Percentiles rank a stretch among this genome's conserved stretches.
Conservation (phyloP, 1,140 invertebrate species). For the Dendroctonus ponderosae region DNA sequence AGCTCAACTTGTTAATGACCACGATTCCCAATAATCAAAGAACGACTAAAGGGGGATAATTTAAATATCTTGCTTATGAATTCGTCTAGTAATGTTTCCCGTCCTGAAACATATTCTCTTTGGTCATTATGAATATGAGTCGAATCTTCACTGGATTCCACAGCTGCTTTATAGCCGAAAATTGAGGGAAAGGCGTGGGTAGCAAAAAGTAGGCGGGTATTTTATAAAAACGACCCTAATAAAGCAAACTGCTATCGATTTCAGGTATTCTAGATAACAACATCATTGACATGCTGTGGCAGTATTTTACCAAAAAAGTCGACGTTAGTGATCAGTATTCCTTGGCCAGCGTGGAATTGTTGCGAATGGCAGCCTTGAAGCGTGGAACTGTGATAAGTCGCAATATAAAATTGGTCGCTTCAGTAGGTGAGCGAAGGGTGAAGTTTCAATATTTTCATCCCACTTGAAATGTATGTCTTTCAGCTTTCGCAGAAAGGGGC, state of each 20-base stretch:
- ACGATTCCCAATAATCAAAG: too few species aligned
- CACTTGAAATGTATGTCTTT: slow-evolving; percentile 6
- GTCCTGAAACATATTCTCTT: too few species aligned
- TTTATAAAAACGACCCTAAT: too few species aligned
- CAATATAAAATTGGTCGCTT: slow-evolving; percentile 44
- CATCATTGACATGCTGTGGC: slow-evolving; percentile 46
- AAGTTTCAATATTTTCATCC: neutral
- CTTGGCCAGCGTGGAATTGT: slow-evolving; percentile 37
- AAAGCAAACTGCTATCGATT: neutral
- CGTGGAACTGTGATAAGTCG: slow-evolving; percentile 41
- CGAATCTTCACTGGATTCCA: too few species aligned
- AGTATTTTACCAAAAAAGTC: slow-evolving; percentile 40
- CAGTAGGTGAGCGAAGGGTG: slow-evolving; percentile 28
- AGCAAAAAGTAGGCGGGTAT: too few species aligned
- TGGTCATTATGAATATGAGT: too few species aligned
- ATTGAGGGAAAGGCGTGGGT: too few species aligned
- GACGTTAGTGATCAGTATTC: slow-evolving; percentile 35
- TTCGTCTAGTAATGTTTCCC: too few species aligned
- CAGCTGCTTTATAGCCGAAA: too few species aligned
- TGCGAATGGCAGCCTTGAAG: slow-evolving; percentile 41
- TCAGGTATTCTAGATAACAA: slow-evolving; percentile 43
- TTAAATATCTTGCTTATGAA: too few species aligned
- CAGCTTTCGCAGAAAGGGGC: slow-evolving; percentile 32
- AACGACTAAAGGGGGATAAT: too few species aligned
- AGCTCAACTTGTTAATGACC: too few species aligned